Base-by-base conservation (phyloP, 2,797 vertebrate species). In the Centroberyx gerrardi region DNA sequence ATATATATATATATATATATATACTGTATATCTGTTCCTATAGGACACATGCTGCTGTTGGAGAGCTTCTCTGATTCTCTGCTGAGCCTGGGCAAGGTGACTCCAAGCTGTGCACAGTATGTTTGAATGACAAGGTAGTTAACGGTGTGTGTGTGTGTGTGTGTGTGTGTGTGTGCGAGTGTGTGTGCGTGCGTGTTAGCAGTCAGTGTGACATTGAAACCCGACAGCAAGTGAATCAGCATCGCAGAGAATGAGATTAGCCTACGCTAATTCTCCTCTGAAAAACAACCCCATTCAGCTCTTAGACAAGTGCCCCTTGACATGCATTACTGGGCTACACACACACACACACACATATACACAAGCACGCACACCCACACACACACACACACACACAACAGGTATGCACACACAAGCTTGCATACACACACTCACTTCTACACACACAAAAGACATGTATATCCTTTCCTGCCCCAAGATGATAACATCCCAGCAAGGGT, bases 191-290 rank as follows among this genome's bases (percentile, higher is more conserved):
- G 33, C 2, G 38, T 8, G 29, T 17, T 4, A 40, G 8, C 38
- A 40, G 29, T 31, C 12, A 6, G 4, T 15, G 28, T 60, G 12
- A 60, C 46, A 51, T 18, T 60, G 18, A 58, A 58, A 36, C 18
- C 29, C n/a, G 12, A 68, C 44, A 73, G 70, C 18, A 29, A 60
- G 53, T 59, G 49, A 70, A 62, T 68, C 33, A 54, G 42, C 55
- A 48, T 27, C 38, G 1, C 14, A 58, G 33, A 58, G 61, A 71
- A 81, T 74, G n/a, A 68, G 61, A 85, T 87, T 4, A 76, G 42
- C 54, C 51, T 48, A 29, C 12, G 53, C 65, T 71, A 59, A 64
- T 49, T 61, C 56, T 60, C 44, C 36, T 13, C 29, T 36, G 29
- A 61, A 40, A 38, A 40, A 53, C 38, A 71, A 22, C 3, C 42